Evolutionary conservation across 2,113 vertebrate species (phyloP).

Genomic region (Eptesicus fuscus): DNA sequence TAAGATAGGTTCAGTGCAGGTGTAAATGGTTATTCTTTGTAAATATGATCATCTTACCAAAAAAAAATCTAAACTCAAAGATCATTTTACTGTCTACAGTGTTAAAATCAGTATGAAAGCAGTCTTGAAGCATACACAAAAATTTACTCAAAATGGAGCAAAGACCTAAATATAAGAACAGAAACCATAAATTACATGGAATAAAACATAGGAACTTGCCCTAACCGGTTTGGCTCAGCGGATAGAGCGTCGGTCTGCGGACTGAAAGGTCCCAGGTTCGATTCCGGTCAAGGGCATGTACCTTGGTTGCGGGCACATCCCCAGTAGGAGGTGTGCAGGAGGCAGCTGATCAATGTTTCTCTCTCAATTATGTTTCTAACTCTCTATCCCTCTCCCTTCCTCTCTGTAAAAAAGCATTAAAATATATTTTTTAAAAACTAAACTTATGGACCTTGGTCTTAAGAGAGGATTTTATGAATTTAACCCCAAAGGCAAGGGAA

Average conservation of each 20-base stretch:
- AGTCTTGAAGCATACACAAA: not conserved
- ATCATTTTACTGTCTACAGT: not conserved
- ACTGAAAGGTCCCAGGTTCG: too few species aligned
- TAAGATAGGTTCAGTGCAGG: not conserved
- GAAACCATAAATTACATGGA: not conserved
- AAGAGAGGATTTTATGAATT: not conserved
- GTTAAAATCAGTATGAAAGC: not conserved
- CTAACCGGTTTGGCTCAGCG: too few species aligned
- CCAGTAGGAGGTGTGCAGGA: too few species aligned
- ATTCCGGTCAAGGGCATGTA: too few species aligned
- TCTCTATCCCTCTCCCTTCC: too few species aligned
- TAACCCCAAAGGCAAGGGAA: not conserved
- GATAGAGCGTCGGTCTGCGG: too few species aligned
- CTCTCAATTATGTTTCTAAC: too few species aligned
- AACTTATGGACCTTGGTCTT: not conserved
- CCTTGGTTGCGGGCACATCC: too few species aligned
- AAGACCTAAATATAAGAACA: not conserved
- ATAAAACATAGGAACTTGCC: not conserved
- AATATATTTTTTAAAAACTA: not conserved
- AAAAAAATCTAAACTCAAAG: constrained; percentile 19
- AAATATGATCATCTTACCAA: constrained; percentile 6
- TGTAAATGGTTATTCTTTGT: not conserved
- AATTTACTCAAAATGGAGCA: not conserved
- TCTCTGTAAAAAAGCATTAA: too few species aligned
- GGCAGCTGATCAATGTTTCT: too few species aligned